A percentile compares a stretch with the other conserved stretches of the same genome.
Conservation (phyloP, 2,113 vertebrate genomes). For the Mus pahari region DNA sequence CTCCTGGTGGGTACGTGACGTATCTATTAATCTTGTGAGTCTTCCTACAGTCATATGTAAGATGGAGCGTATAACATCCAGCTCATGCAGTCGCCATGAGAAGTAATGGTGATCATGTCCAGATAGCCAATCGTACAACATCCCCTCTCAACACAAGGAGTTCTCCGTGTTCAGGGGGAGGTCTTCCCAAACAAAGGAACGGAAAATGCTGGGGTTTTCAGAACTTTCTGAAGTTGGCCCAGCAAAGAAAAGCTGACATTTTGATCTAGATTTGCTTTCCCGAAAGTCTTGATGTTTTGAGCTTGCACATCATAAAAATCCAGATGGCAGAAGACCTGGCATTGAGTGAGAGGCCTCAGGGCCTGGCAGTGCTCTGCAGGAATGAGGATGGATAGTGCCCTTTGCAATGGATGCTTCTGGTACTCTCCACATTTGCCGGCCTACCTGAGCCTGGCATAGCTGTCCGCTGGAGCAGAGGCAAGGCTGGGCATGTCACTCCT, state of each 20-base stretch:
- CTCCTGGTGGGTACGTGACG: background rate
- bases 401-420: background rate
- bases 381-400: constrained; percentile 36
- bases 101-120: background rate
- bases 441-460: background rate
- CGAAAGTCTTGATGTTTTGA: constrained; percentile 1
- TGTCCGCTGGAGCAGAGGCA: background rate
- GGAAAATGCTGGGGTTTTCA: background rate
- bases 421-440: background rate
- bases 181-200: background rate
- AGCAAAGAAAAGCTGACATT: background rate
- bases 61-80: too few species aligned
- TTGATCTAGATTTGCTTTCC: background rate
- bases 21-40: background rate
- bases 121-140: background rate
- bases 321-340: constrained; percentile 44
- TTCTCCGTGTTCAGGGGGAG: background rate
- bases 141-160: background rate
- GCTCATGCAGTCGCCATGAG: rapidly evolving
- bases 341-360: background rate
- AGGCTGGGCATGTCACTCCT: background rate
- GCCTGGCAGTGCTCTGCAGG: constrained; percentile 24
- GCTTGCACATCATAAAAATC: constrained; percentile 40
- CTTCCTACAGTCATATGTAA: background rate
- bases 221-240: background rate